A percentile compares a stretch with the other conserved stretches of the same genome.
phyloP scores from a whole-genome alignment of 2,797 vertebrate species.

The Arremon aurantiirostris region DNA sequence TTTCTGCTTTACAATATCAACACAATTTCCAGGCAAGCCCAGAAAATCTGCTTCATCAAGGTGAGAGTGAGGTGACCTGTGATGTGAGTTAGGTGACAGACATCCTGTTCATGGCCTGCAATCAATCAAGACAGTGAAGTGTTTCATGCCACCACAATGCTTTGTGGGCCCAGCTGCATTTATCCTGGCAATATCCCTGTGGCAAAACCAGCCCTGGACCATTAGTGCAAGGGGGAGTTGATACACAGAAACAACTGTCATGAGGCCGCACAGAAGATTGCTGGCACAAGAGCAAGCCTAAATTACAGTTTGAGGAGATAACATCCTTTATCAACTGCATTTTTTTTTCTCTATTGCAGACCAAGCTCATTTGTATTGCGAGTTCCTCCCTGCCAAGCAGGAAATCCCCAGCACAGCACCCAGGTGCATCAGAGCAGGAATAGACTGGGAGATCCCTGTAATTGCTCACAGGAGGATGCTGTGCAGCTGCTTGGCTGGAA shows the following conservation, averaged over 20 bases:
- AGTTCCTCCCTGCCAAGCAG: neutral
- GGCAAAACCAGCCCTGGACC: neutral
- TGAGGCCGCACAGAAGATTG: neutral
- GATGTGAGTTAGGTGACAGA: neutral
- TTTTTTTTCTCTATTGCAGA: neutral
- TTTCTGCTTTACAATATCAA: neutral
- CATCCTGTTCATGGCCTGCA: too few relatives aligned
- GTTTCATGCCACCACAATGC: fast-evolving
- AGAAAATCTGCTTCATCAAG: neutral
- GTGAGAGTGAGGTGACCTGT: neutral
- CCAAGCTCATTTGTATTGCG: neutral
- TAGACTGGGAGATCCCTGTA: neutral
- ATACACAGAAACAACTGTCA: neutral
- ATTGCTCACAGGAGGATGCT: neutral
- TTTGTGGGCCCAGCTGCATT: neutral
- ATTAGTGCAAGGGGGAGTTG: neutral
- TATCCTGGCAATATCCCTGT: neutral
- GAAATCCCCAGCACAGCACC: neutral
- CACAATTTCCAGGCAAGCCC: neutral
- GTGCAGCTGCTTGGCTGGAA: neutral
- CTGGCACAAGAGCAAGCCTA: neutral
- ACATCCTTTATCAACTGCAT: neutral
- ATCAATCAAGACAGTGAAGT: neutral
- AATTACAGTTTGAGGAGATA: neutral
- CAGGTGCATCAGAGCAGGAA: neutral